Percentiles rank a stretch among this genome's conserved stretches.
phyloP scores from a whole-genome alignment of 2,888 invertebrate species.

The Notocelia uddmanniana region DNA sequence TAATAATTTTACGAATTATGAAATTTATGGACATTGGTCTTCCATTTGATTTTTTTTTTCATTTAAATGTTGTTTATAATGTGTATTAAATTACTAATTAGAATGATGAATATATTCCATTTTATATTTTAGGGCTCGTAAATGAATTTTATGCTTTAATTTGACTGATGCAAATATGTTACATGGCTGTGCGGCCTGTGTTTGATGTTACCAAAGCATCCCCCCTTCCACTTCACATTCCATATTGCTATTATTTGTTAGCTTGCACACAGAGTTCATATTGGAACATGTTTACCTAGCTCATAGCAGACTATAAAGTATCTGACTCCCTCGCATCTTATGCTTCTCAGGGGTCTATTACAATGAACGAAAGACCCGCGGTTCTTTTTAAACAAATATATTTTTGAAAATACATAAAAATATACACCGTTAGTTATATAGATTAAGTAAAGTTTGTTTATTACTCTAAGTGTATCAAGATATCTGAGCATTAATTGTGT shows the following conservation, averaged over 20 bases:
- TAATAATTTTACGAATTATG: background rate
- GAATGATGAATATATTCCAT: background rate
- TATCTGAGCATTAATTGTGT: background rate
- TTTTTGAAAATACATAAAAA: too few relatives aligned
- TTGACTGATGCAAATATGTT: background rate
- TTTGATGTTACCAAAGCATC: constrained; percentile 24
- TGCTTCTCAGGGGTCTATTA: background rate
- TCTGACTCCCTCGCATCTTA: background rate
- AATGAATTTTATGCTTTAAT: background rate
- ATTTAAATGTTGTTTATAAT: too few relatives aligned
- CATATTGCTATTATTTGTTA: constrained; percentile 26
- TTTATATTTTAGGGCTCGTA: background rate
- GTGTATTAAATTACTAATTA: background rate
- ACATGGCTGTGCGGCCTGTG: background rate
- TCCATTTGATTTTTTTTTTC: background rate
- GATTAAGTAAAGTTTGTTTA: too few relatives aligned
- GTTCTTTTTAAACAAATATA: background rate
- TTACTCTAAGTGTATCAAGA: background rate
- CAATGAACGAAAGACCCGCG: background rate
- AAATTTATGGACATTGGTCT: constrained; percentile 9
- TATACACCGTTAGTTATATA: too few relatives aligned
- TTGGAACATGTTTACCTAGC: background rate
- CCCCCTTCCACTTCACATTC: constrained; percentile 43
- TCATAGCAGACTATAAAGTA: background rate
- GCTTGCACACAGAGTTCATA: background rate